Evolutionary conservation across 2,888 invertebrate species (phyloP).

Genomic region (Melipona bicolor): DNA sequence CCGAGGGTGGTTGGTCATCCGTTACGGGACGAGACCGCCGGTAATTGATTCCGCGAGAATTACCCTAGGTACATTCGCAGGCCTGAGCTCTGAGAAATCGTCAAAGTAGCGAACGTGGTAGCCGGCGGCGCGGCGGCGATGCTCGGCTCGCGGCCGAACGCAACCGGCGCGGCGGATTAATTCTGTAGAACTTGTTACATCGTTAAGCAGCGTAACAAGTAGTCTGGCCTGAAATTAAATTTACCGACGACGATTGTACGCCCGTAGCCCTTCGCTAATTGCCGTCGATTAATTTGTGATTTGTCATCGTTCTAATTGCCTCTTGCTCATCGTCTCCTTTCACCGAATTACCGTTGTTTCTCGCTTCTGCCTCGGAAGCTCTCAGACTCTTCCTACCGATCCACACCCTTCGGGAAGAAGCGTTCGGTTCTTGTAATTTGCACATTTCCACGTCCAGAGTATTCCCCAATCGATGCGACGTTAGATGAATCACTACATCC

Average conservation of each 20-base stretch:
- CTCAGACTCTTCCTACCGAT: not conserved
- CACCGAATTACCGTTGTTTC: constrained; percentile 18
- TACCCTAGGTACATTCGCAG: constrained; percentile 55
- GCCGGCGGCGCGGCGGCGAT: not conserved
- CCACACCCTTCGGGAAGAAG: not conserved
- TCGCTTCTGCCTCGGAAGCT: not conserved
- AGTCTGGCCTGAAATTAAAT: constrained; percentile 61
- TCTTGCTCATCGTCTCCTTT: constrained; percentile 13
- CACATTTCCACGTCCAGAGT: constrained; percentile 7
- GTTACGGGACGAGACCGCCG: constrained; percentile 28
- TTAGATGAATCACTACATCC: constrained; percentile 44
- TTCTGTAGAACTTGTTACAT: constrained; percentile 71
- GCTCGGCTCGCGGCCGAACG: not conserved
- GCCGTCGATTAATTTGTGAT: constrained; percentile 60
- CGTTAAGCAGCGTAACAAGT: constrained; percentile 69
- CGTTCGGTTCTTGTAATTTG: not conserved
- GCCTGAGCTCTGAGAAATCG: constrained; percentile 41
- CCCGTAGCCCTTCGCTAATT: constrained; percentile 42
- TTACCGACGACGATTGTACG: constrained; percentile 54
- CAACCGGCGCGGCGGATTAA: constrained; percentile 62
- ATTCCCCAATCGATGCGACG: constrained; percentile 5
- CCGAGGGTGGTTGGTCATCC: constrained; percentile 34
- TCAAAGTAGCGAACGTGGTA: constrained; percentile 28
- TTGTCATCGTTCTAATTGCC: constrained; percentile 54
- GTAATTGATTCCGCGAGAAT: constrained; percentile 62